Percentiles rank a stretch among this genome's conserved stretches.
Conservation (phyloP, 2,888 invertebrate genomes). For the Erebia aethiops region DNA sequence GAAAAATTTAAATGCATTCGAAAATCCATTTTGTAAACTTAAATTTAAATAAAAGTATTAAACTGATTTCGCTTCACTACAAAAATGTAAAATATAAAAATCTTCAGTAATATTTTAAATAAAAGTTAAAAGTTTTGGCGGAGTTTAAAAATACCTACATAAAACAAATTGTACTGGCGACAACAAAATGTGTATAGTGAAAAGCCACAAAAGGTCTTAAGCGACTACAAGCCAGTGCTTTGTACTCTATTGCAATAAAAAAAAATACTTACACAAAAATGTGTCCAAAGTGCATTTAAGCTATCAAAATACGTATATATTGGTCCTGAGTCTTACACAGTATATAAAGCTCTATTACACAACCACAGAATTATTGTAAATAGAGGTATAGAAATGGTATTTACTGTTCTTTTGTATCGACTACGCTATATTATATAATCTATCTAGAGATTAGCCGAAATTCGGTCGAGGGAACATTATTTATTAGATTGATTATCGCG, state of each 20-base stretch:
- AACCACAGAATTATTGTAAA: constrained; percentile 26
- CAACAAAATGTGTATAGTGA: constrained; percentile 42
- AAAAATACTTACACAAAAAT: constrained; percentile 60
- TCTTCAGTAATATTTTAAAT: constrained; percentile 3
- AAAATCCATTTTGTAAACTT: constrained; percentile 25
- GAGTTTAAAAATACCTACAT: constrained; percentile 27
- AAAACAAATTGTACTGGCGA: constrained; percentile 35
- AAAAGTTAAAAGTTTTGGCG: constrained; percentile 3
- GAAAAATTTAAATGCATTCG: constrained; percentile 36
- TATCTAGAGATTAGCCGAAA: no score
- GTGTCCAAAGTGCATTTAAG: constrained; percentile 67
- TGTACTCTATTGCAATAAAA: constrained; percentile 53
- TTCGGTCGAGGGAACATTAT: no score
- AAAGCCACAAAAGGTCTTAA: constrained; percentile 56
- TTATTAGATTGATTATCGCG: no score
- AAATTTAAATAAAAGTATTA: constrained; percentile 17
- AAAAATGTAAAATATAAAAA: constrained; percentile 5
- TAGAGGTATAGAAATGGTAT: not conserved
- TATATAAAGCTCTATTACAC: constrained; percentile 78
- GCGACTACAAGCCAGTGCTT: constrained; percentile 76
- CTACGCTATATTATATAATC: not conserved
- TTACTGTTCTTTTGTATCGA: not conserved
- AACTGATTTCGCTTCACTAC: not conserved
- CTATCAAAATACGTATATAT: constrained; percentile 64
- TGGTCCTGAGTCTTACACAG: constrained; percentile 81